These are phyloP conservation scores for Eilema griseolum DNA, from an alignment of 2,888 invertebrate genomes.

Conservation along the genomic window DNA sequence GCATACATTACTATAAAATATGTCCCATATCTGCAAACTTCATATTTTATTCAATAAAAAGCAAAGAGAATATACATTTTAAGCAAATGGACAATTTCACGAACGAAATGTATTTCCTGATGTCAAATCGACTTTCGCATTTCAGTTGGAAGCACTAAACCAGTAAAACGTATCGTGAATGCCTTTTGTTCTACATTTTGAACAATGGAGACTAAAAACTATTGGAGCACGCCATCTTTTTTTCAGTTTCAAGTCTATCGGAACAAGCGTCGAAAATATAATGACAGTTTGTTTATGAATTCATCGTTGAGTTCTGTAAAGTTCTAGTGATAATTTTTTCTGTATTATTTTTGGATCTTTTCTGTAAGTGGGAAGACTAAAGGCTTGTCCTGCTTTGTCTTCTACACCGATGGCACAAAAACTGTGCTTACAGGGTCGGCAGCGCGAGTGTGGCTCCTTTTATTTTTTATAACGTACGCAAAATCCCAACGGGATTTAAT, in stretches of 20 bases:
- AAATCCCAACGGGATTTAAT: background rate
- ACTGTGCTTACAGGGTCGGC: too few relatives aligned
- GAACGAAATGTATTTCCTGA: constrained; percentile 31
- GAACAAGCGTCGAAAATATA: constrained; percentile 22
- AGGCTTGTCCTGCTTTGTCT: too few relatives aligned
- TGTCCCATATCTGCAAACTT: background rate
- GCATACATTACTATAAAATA: background rate
- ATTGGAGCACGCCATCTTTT: constrained; percentile 18
- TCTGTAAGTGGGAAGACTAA: background rate
- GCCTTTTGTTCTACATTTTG: constrained; percentile 37
- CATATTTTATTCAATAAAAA: constrained; percentile 8
- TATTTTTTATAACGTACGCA: too few relatives aligned
- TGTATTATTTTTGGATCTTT: background rate
- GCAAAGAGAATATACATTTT: constrained; percentile 20
- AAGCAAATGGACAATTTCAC: constrained; percentile 32
- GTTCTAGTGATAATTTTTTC: background rate
- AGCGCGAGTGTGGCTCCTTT: too few relatives aligned
- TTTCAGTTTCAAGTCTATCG: constrained; percentile 21
- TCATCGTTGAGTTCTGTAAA: background rate
- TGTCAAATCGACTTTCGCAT: constrained; percentile 39
- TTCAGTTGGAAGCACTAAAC: constrained; percentile 30
- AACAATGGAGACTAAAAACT: constrained; percentile 29
- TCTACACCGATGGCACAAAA: too few relatives aligned
- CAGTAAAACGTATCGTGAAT: constrained; percentile 29
- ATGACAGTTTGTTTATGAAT: constrained; percentile 3